A percentile compares a stretch with the other conserved stretches of the same genome.
Evolutionary conservation across 1,140 invertebrate species (phyloP).

Genomic region (Sarcophaga peregrina): DNA sequence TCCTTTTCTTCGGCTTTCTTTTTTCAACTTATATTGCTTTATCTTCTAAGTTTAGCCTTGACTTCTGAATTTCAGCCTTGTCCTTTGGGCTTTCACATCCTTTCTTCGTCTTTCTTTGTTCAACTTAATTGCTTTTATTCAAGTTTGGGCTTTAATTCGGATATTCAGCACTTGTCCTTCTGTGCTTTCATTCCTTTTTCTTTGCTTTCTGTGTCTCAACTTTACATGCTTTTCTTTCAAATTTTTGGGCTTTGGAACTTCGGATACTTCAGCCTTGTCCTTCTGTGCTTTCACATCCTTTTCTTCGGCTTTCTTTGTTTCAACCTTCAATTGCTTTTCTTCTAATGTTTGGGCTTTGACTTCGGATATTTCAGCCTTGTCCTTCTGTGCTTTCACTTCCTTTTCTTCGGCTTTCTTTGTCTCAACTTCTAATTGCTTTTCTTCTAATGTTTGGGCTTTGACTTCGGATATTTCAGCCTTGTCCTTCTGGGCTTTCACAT

Average conservation of each 20-base stretch:
- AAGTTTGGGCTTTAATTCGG: conserved; percentile 8
- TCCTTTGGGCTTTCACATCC: background rate
- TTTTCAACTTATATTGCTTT: conserved; percentile 35
- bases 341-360: conserved; percentile 40
- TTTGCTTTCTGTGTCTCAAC: conserved; percentile 46
- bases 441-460: background rate
- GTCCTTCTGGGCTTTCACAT: background rate
- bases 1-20: conserved; percentile 34
- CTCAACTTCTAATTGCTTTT: background rate
- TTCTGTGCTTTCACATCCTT: background rate
- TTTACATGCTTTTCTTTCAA: conserved; percentile 13
- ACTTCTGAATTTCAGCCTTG: conserved; percentile 25
- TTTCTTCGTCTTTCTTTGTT: conserved; percentile 32
- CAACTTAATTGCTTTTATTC: conserved; percentile 44
- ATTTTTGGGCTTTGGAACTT: conserved; percentile 45
- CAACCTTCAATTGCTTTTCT: background rate
- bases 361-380: conserved; percentile 43
- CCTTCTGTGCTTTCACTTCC: conserved; percentile 28
- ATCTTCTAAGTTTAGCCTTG: background rate
- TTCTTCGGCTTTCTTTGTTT: background rate
- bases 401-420: conserved; percentile 39
- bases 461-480: background rate
- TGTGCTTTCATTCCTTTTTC: conserved; percentile 46
- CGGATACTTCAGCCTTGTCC: conserved; percentile 47
- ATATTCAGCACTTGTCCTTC: conserved; percentile 46